Evolutionary conservation across 2,888 invertebrate species (phyloP).

Genomic region (Rapana venosa): DNA sequence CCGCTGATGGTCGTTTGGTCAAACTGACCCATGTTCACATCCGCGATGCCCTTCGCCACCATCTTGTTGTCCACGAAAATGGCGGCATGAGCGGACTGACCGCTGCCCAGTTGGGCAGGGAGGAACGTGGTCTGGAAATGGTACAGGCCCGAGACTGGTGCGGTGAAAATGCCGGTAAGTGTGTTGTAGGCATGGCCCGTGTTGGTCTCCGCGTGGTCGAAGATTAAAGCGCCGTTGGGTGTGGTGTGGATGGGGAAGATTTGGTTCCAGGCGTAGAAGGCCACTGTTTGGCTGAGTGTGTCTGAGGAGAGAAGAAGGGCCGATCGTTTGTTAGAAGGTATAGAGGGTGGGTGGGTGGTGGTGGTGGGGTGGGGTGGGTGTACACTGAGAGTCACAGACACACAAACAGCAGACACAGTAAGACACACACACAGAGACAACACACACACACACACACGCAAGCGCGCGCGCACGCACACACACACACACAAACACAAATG

Average conservation of each 20-base stretch:
- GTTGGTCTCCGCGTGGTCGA: conserved; percentile 13
- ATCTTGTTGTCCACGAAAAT: not conserved
- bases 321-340: too few species aligned
- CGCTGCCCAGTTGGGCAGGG: not conserved
- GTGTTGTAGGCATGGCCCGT: conserved; percentile 8
- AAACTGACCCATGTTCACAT: not conserved
- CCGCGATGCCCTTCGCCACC: not conserved
- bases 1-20: not conserved
- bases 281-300: not conserved
- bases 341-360: too few species aligned
- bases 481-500: not conserved
- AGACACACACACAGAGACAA: not conserved
- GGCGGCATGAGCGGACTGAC: not conserved
- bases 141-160: not conserved
- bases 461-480: not conserved
- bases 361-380: too few species aligned
- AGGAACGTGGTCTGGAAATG: conserved; percentile 19
- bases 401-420: not conserved
- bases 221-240: not conserved
- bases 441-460: not conserved
- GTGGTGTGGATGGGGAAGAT: not conserved
- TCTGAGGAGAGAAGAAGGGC: not conserved
- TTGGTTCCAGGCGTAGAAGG: conserved; percentile 14
- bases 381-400: too few species aligned
- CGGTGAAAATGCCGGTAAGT: not conserved